Conservation (phyloP, 2,113 vertebrate species). For the Tinamus guttatus region DNA sequence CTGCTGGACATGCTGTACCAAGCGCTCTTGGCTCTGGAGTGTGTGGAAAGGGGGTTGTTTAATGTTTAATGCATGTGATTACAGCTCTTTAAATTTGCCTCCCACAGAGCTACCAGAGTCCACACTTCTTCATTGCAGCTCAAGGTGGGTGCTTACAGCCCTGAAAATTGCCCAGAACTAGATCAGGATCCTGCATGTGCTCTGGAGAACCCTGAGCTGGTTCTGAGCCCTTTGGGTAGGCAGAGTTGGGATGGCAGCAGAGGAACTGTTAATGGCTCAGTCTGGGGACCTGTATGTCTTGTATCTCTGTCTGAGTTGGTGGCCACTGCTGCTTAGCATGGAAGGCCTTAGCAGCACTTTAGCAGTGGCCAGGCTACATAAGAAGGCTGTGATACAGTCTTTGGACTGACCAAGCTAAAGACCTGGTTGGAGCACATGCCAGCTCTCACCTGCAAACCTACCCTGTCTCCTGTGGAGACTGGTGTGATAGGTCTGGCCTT, state of each 20-base stretch:
- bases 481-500: neutral
- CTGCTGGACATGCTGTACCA: rapidly evolving
- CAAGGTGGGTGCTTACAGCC: slow-evolving; percentile 57
- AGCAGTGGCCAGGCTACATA: neutral
- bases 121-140: slow-evolving; percentile 66
- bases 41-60: neutral
- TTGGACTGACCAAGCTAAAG: neutral
- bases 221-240: neutral
- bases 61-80: rapidly evolving
- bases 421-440: neutral
- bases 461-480: neutral
- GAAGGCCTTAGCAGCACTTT: neutral
- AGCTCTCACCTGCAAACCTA: neutral
- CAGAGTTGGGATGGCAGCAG: neutral
- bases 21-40: neutral
- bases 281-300: neutral
- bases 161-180: neutral
- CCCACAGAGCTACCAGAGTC: slow-evolving; percentile 59
- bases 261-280: neutral
- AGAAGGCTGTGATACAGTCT: neutral
- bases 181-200: no score
- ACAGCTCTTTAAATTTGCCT: neutral
- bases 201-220: neutral
- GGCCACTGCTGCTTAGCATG: neutral
- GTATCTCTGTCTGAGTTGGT: neutral